Conservation (phyloP, 2,797 vertebrate genomes). For the Bradypus variegatus region DNA sequence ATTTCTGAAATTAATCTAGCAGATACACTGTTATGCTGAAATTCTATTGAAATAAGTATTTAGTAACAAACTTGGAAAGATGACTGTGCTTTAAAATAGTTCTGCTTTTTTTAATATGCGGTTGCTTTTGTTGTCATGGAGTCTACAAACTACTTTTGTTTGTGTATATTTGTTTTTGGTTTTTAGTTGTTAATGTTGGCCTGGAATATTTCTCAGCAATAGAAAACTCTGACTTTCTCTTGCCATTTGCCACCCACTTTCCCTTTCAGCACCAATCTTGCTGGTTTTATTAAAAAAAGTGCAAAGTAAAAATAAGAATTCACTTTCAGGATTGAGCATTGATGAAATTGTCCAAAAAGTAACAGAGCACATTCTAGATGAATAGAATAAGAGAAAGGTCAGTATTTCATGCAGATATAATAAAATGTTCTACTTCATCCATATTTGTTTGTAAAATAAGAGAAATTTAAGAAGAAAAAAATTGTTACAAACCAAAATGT, state of each 20-base stretch:
- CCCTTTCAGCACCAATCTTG: conserved; percentile 76
- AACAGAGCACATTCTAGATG: conserved; percentile 83
- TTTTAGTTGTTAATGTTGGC: neutral
- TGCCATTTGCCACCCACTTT: neutral
- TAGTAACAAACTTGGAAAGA: neutral
- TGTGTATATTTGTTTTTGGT: neutral
- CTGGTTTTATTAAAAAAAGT: conserved; percentile 77
- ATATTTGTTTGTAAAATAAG: neutral
- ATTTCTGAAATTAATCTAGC: neutral
- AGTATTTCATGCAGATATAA: neutral
- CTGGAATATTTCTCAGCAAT: neutral
- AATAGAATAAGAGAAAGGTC: conserved; percentile 76
- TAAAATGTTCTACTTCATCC: neutral
- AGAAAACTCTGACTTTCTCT: neutral
- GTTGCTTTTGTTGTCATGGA: neutral
- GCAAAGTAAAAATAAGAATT: conserved; percentile 72
- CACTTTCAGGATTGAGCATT: conserved; percentile 65
- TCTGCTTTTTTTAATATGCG: neutral
- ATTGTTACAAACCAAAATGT: neutral
- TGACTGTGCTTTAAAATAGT: neutral
- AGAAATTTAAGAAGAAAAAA: neutral
- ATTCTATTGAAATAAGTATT: neutral
- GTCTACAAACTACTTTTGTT: neutral
- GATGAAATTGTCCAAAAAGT: conserved; percentile 79
- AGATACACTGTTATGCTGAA: neutral